Conservation (phyloP, 2,888 invertebrate species). For the Ganaspis brasiliensis region DNA sequence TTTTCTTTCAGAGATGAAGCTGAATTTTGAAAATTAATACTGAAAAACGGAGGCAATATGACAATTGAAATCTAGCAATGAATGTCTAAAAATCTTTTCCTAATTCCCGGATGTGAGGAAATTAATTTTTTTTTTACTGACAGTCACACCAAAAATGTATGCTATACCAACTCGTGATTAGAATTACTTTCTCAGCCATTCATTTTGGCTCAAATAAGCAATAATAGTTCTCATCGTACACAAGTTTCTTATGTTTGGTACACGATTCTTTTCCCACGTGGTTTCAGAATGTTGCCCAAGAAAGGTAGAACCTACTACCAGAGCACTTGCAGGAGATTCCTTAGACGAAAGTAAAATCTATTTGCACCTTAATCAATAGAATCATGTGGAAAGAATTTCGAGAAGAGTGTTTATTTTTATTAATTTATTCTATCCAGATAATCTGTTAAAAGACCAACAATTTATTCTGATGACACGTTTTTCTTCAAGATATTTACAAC, state of each 20-base stretch:
- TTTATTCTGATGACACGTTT: slow-evolving; percentile 15
- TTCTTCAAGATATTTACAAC: slow-evolving; percentile 19
- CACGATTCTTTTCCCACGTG: slow-evolving; percentile 31
- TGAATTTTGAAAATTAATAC: background rate
- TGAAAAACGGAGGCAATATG: background rate
- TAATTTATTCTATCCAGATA: slow-evolving; percentile 30
- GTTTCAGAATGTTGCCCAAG: slow-evolving; percentile 21
- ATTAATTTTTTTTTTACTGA: slow-evolving; percentile 33
- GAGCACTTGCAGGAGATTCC: slow-evolving; percentile 12
- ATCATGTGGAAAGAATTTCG: background rate
- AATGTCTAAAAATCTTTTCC: background rate
- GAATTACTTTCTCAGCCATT: slow-evolving; percentile 38
- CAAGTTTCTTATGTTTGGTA: slow-evolving; percentile 17
- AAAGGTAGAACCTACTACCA: slow-evolving; percentile 4
- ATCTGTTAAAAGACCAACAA: background rate
- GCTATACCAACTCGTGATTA: slow-evolving; percentile 38
- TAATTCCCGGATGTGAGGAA: slow-evolving; percentile 30
- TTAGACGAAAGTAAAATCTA: slow-evolving; percentile 16
- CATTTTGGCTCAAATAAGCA: slow-evolving; percentile 37
- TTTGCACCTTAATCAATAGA: slow-evolving; percentile 16
- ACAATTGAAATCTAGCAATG: background rate
- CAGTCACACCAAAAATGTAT: slow-evolving; percentile 39
- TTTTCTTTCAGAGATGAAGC: no score
- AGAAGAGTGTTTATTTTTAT: background rate
- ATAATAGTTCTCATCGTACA: slow-evolving; percentile 32